Percentiles rank a stretch among this genome's conserved stretches.
These are phyloP conservation scores for Panorpa germanica DNA, from an alignment of 2,888 invertebrate species.

Conservation along the genomic window DNA sequence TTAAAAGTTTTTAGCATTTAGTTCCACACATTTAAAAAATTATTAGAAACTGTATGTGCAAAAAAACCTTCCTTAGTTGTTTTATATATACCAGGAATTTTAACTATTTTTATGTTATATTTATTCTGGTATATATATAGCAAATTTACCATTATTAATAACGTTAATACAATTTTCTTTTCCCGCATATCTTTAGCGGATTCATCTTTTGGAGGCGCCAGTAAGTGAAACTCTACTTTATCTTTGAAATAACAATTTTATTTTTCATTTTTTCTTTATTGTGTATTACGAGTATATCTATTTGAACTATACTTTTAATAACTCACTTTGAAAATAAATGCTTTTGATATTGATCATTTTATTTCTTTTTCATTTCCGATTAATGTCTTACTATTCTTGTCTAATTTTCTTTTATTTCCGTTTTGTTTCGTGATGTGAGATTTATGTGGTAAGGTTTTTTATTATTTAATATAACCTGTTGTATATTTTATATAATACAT, in stretches of 20 bases:
- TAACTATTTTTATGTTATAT: slow-evolving; percentile 9
- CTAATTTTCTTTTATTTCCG: slow-evolving; percentile 12
- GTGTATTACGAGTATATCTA: slow-evolving; percentile 10
- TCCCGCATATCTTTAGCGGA: slow-evolving; percentile 38
- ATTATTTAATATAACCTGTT: slow-evolving; percentile 8
- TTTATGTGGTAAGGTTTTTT: neutral
- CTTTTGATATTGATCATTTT: no score
- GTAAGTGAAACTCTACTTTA: slow-evolving; percentile 30
- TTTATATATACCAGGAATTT: neutral
- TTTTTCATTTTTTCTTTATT: slow-evolving; percentile 9
- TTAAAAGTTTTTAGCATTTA: neutral
- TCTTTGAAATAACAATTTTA: slow-evolving; percentile 11
- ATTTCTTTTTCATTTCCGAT: slow-evolving; percentile 10
- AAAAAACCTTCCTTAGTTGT: slow-evolving; percentile 1
- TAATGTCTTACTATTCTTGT: slow-evolving; percentile 10
- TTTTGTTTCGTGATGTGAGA: slow-evolving; percentile 12
- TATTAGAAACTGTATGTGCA: neutral
- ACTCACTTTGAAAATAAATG: no score
- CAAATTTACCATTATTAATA: slow-evolving; percentile 4
- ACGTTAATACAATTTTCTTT: slow-evolving; percentile 13
- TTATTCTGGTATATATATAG: slow-evolving; percentile 2
- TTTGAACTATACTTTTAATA: no score
- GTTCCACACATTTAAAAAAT: slow-evolving; percentile 1
- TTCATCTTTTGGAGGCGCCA: slow-evolving; percentile 53
- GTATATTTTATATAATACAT: slow-evolving; percentile 19